Conservation (phyloP, 1,140 invertebrate genomes). For the Diachasmimorpha longicaudata region DNA sequence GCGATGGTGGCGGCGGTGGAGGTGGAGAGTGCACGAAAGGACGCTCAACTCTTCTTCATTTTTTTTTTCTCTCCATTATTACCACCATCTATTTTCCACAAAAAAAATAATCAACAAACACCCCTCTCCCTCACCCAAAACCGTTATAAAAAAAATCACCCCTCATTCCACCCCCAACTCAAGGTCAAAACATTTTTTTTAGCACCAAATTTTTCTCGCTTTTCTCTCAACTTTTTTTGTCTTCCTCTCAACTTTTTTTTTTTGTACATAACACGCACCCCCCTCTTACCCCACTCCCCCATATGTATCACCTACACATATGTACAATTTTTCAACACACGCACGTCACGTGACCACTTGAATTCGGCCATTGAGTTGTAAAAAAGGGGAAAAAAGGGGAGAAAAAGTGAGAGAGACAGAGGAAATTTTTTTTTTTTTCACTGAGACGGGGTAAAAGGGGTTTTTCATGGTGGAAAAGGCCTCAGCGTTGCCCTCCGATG, state of each 20-base stretch:
- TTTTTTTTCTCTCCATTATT: not conserved
- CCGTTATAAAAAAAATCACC: too few relatives aligned
- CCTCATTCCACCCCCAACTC: not conserved
- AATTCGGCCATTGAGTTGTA: not conserved
- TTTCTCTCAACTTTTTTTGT: too few relatives aligned
- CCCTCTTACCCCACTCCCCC: not conserved
- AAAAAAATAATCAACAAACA: not conserved
- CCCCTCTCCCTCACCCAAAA: not conserved
- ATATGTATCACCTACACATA: not conserved
- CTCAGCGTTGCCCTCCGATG: too few relatives aligned
- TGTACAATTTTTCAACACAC: not conserved
- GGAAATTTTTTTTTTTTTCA: not conserved
- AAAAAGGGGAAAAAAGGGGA: not conserved
- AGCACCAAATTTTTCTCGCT: not conserved
- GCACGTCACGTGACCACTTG: not conserved
- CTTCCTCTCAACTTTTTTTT: too few relatives aligned
- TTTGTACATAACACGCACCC: not conserved
- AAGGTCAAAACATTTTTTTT: not conserved
- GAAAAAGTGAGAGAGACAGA: not conserved
- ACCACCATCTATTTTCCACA: not conserved
- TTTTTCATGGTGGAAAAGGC: not conserved
- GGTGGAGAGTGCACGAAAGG: not conserved
- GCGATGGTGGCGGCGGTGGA: conserved; percentile 15
- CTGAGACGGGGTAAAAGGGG: not conserved
- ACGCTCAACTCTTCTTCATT: not conserved